Percentiles rank a stretch among this genome's conserved stretches.
These are phyloP conservation scores for Rhinoraja longicauda DNA, from an alignment of 2,797 vertebrate genomes.

Conservation along the genomic window DNA sequence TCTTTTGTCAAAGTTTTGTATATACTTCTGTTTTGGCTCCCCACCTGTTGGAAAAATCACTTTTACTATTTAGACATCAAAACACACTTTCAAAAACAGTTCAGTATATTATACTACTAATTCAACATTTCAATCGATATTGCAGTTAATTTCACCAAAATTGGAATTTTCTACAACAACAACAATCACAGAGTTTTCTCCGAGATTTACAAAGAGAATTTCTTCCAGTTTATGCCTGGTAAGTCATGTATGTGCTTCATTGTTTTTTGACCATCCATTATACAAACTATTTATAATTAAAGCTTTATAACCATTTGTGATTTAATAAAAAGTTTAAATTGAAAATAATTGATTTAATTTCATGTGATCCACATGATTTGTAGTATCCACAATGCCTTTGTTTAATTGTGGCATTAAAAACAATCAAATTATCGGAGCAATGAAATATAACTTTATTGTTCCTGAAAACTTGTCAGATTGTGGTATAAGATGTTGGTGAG, in stretches of 20 bases:
- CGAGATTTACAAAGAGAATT: conserved; percentile 49
- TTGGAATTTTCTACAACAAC: conserved; percentile 73
- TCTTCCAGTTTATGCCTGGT: conserved; percentile 42
- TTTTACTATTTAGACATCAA: not conserved
- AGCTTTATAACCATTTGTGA: not conserved
- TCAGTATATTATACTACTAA: not conserved
- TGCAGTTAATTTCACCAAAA: conserved; percentile 71
- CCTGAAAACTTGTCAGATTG: not conserved
- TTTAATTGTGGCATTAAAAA: not conserved
- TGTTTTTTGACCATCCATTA: not conserved
- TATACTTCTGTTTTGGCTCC: not conserved
- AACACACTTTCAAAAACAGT: not conserved
- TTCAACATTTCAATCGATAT: conserved; percentile 40
- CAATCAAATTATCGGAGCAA: not conserved
- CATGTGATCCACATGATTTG: not conserved
- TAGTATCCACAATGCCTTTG: not conserved
- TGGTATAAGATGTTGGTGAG: not conserved
- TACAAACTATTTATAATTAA: not conserved
- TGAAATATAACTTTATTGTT: not conserved
- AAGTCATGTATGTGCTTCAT: not conserved
- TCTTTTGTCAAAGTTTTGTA: not conserved
- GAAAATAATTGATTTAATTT: not conserved
- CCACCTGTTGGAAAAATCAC: not conserved
- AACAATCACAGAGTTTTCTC: conserved; percentile 63
- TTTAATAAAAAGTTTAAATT: not conserved